Evolutionary conservation across 2,113 vertebrate species (phyloP), one percentile per base, ranked within the genome.

Genomic region (Climacteris rufus): DNA sequence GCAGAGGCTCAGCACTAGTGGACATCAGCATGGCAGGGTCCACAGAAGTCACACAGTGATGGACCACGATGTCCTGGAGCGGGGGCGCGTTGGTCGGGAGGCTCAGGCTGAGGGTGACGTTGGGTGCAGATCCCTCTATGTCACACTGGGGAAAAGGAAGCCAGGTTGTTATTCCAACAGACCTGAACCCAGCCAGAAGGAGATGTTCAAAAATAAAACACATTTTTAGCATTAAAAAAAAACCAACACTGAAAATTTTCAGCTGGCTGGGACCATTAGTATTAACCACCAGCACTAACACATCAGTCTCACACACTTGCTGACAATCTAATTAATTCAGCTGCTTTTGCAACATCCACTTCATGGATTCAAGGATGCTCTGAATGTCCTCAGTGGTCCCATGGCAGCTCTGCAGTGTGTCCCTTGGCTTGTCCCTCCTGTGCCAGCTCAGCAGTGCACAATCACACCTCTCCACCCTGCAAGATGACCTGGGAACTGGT

Each of bases 61-160:
- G 99, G 63, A 99, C 98, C 91, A 99, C 93, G 61, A 99, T 98
- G 89, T 99, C 99, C 69, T 99, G 99, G 74, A 99, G 98, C 0
- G 99, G 99, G 60, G 99, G 99, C 30, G 98, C 99, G 30, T 99
- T 99, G 35, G 94, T 98, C 3, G 98, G 99, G 87, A 99, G 98
- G 31, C 97, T 98, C 95, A 99, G 98, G 90, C 98, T 99, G 89
- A 99, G 97, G 1, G 98, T 99, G 86, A 99, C 98, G 45, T 98
- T 99, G 80, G 99, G 98, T 49, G 98, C 98, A 87, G 98, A 96
- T 25, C 99, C 99, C 97, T 99, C 99, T 39, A 99, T 98, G 86
- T 99, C 99, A 98, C 99, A 99, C 99, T 99, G 77, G 33, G 57
- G 79, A 97, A 93, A 21, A 93, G 21, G 19, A 64, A 74, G 42